These are phyloP conservation scores for Columbina picui DNA, from an alignment of 2,113 vertebrate genomes.

Conservation along the genomic window DNA sequence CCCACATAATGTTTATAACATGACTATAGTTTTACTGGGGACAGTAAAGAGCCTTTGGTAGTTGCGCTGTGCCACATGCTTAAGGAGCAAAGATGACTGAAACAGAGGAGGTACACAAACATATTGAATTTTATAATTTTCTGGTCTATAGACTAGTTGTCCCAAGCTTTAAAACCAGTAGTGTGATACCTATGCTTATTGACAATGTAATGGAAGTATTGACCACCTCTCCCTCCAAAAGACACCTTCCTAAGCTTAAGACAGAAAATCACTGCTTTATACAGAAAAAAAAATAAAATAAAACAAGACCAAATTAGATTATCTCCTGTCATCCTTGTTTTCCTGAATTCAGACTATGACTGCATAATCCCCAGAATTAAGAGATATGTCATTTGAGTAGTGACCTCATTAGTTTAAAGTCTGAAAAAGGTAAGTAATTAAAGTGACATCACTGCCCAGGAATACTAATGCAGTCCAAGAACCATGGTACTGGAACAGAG, in stretches of 20 bases:
- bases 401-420: background rate
- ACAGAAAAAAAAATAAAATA: background rate
- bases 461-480: background rate
- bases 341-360: background rate
- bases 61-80: background rate
- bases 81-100: background rate
- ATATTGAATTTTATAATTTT: background rate
- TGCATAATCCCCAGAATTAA: background rate
- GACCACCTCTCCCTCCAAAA: background rate
- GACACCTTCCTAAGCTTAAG: background rate
- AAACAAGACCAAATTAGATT: background rate
- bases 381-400: background rate
- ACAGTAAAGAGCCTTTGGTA: background rate
- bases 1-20: background rate
- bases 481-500: background rate
- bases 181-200: background rate
- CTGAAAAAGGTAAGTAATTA: background rate
- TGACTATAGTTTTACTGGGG: background rate
- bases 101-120: background rate
- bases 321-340: background rate
- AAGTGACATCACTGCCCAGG: background rate
- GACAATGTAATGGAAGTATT: background rate
- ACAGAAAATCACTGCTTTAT: background rate
- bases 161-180: background rate
- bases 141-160: background rate